Base-by-base conservation (phyloP, 2,888 invertebrate genomes). In the Hydriomena furcata region DNA sequence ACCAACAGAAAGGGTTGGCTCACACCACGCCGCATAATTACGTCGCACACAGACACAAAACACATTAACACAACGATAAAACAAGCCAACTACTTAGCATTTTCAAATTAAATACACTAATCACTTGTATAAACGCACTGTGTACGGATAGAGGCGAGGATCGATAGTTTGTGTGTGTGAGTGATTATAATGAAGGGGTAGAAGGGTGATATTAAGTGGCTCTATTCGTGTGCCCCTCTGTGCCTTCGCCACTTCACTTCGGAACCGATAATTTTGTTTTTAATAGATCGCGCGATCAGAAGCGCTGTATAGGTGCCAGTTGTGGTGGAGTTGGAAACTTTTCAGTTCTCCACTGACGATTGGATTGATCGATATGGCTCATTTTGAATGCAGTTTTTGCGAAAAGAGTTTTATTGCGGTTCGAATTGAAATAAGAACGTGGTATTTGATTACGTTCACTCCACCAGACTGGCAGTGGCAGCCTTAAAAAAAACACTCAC, bases 91-190 rank as follows among this genome's bases (percentile, higher is more conserved):
- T 89, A 87, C 89, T 90, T 89, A 89, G 85, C 90, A 87, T 89
- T 89, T 89, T 90, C 89, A 87, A 90, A 90, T 90, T 88, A 90
- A 89, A 88, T 87, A 89, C 89, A 89, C 89, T 90, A 90, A 90
- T 89, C 88, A 89, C 87, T 84, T 83, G 84, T 86, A 84, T 85
- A 85, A 84, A 83, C 83, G 80, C 73, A 69, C 52, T 53, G 80
- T 78, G 73, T 82, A 78, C 71, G 73, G 71, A 87, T 71, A 80
- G 71, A 65, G 57, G 61, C 50, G 45, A 48, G 72, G 88, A 85
- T 88, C 89, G 87, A 88, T 88, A 88, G 59, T 82, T 73, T 74
- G 71, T 75, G 55, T 84, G 85, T 89, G 84, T 82, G 87, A 61
- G 86, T 85, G 82, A 86, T 89, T 89, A 89, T 90, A 89, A 89